Evolutionary conservation across 2,888 invertebrate genomes (phyloP).

Genomic region (Nematopogon swammerdamellus): DNA sequence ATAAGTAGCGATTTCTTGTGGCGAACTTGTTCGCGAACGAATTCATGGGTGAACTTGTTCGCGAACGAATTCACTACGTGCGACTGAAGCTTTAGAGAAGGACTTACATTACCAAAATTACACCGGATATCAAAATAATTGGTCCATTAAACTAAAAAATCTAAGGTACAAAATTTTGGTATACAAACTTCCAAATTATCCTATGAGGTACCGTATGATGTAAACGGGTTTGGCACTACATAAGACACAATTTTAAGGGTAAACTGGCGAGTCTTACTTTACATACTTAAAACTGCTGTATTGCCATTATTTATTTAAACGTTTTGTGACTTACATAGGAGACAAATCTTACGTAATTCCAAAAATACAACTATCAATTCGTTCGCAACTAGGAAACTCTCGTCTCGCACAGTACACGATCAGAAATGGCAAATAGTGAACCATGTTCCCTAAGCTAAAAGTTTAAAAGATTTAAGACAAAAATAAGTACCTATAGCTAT

Average conservation of each 20-base stretch:
- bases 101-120: slow-evolving; percentile 2
- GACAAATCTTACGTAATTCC: slow-evolving; percentile 1
- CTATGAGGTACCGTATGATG: neutral
- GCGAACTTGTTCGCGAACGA: too few relatives aligned
- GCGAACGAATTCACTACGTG: too few relatives aligned
- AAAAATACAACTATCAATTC: neutral
- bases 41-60: too few relatives aligned
- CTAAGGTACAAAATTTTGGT: slow-evolving; percentile 8
- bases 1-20: too few relatives aligned
- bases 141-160: slow-evolving; percentile 3
- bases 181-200: slow-evolving; percentile 4
- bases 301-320: slow-evolving; percentile 8
- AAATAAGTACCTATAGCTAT: too few relatives aligned
- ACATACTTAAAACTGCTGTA: slow-evolving; percentile 2
- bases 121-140: slow-evolving; percentile 3
- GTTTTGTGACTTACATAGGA: slow-evolving; percentile 7
- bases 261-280: slow-evolving; percentile 7
- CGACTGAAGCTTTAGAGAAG: too few relatives aligned
- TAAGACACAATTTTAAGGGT: slow-evolving; percentile 30
- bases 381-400: slow-evolving; percentile 1
- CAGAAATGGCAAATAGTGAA: too few relatives aligned
- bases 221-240: slow-evolving; percentile 26
- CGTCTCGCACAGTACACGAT: slow-evolving; percentile 3
- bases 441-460: too few relatives aligned
- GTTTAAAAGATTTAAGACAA: too few relatives aligned